Evolutionary conservation across 2,113 vertebrate species (phyloP).

Genomic region (Porphyrio hochstetteri): DNA sequence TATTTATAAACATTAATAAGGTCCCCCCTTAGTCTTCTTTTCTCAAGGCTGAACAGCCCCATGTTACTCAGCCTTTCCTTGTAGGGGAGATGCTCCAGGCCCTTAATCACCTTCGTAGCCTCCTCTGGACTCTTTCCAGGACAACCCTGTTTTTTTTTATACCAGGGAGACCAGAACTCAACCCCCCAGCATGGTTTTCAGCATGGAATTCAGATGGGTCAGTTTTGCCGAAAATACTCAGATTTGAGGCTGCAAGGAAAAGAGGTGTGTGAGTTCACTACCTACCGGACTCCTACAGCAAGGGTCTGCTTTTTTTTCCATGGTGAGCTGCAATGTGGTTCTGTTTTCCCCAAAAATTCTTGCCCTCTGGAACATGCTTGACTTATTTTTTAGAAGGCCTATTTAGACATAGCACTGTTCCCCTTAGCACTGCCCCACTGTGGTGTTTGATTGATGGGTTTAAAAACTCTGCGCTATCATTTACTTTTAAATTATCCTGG

Average conservation of each 20-base stretch:
- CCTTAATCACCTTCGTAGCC: no score
- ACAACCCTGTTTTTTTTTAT: no score
- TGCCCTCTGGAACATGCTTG: not conserved
- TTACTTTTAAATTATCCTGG: conserved; percentile 6
- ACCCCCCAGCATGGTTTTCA: not conserved
- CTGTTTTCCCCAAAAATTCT: not conserved
- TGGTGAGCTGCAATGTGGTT: not conserved
- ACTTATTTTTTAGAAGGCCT: not conserved
- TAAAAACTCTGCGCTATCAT: not conserved
- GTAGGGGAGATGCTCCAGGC: no score
- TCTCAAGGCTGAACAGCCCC: no score
- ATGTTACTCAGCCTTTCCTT: no score
- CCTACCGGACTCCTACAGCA: not conserved
- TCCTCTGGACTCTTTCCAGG: no score
- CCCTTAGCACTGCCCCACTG: not conserved
- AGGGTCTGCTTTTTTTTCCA: not conserved
- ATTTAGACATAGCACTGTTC: not conserved
- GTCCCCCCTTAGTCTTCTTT: no score
- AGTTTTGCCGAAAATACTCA: not conserved
- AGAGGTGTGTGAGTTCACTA: not conserved
- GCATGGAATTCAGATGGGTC: not conserved
- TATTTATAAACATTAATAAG: no score
- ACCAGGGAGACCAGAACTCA: no score
- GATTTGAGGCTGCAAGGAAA: not conserved
- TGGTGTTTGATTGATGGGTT: not conserved